These are phyloP conservation scores for Urocitellus parryii DNA, from an alignment of 2,113 vertebrate species.

Conservation along the genomic window DNA sequence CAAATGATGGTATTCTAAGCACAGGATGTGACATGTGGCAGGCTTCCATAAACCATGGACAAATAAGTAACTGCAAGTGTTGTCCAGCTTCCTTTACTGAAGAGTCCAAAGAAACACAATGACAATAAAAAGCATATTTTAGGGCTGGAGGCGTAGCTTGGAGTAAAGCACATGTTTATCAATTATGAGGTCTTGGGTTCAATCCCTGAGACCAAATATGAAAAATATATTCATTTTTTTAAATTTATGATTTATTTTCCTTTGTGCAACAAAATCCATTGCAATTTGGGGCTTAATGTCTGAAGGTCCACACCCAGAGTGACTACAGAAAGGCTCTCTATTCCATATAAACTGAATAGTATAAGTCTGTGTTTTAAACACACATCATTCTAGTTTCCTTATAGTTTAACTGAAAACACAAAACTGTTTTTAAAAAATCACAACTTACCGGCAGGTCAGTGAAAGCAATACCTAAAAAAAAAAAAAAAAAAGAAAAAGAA, in stretches of 20 bases:
- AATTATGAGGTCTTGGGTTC: neutral
- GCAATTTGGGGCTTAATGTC: neutral
- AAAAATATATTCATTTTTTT: neutral
- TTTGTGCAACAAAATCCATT: neutral
- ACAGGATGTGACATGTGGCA: neutral
- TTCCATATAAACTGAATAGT: neutral
- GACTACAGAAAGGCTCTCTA: neutral
- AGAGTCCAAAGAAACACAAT: neutral
- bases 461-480: conserved; percentile 90
- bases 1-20: neutral
- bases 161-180: neutral
- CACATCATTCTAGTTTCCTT: neutral
- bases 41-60: neutral
- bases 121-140: neutral
- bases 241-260: neutral
- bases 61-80: neutral
- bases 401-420: conserved; percentile 58
- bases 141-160: too few relatives aligned
- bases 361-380: neutral
- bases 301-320: neutral
- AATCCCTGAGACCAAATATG: neutral
- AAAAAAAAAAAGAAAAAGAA: conserved; percentile 53
- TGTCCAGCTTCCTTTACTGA: neutral
- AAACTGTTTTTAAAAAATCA: conserved; percentile 72
- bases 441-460: conserved; percentile 91